Base-by-base conservation (phyloP, 2,888 invertebrate genomes). In the Orthonevra nobilis region DNA sequence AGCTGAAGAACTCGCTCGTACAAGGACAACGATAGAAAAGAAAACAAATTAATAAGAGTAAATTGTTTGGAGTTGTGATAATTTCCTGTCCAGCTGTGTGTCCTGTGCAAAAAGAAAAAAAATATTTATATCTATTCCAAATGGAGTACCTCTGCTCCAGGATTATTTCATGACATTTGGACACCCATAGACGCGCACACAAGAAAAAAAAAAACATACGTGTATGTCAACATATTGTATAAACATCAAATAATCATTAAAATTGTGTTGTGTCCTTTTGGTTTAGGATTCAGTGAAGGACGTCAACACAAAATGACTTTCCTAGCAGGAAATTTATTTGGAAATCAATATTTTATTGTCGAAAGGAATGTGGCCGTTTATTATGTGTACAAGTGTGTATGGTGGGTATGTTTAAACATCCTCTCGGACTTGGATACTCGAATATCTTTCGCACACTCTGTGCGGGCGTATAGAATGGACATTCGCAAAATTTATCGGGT, bases 331-430 rank as follows among this genome's bases (percentile, higher is more conserved):
- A 73, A 73, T 73, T 73, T 66, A 68, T 73, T 79, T 73, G 66
- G 42, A 68, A 73, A 79, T 79, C 79, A 79, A 79, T 79, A 79
- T 79, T 79, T 79, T 68, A 68, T 73, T 79, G 73, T 42, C 26
- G 48, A 42, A 48, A 68, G 56, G 61, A 66, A 61, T 73, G 56
- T 61, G 61, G 17, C 46, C 50, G 19, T 38, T 7, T 44, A 38
- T 54, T 38, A 46, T 32, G 28, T 32, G 10, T 12, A n/a, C 38
- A 15, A 10, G 23, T 23, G 3, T 23, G 23, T 23, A 5, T 23
- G n/a, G 23, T 23, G 23, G 23, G 23, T 23, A 23, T 23, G 5
- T n/a, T n/a, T n/a, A 23, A 23, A 23, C 23, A 23, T 23, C 23
- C 3, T 4, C 23, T n/a, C n/a, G n/a, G n/a, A n/a, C n/a, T n/a